Conservation (phyloP, 1,140 invertebrate species). For the Aporrectodea caliginosa region DNA sequence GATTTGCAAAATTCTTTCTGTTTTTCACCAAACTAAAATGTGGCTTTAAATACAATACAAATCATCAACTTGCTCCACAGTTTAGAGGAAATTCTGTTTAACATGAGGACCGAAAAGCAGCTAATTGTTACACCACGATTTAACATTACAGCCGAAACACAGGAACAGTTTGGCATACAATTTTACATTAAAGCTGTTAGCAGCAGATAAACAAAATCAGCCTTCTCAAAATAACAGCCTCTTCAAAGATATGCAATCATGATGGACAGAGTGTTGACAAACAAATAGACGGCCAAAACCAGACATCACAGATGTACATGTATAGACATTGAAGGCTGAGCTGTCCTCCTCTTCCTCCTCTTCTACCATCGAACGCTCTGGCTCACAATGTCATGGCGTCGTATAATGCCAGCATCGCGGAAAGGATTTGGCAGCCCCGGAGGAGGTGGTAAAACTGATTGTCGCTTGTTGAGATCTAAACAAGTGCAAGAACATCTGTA, state of each 20-base stretch:
- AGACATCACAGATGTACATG: neutral
- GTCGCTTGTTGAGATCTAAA: constrained; percentile 46
- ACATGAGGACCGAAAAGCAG: too few species aligned
- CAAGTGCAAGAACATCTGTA: neutral
- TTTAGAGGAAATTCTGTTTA: too few species aligned
- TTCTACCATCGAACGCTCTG: constrained; percentile 51
- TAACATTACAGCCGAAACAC: too few species aligned
- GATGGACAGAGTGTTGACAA: neutral
- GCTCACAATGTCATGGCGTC: constrained; percentile 45
- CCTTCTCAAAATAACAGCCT: neutral
- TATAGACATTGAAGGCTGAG: neutral
- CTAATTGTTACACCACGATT: too few species aligned
- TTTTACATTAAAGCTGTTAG: too few species aligned
- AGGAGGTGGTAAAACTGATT: constrained; percentile 37
- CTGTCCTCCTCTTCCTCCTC: too few species aligned
- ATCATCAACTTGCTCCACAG: too few species aligned
- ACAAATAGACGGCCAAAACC: neutral
- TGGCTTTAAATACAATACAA: too few species aligned
- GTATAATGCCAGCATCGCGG: constrained; percentile 34
- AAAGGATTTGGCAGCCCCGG: constrained; percentile 38
- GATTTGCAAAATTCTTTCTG: too few species aligned
- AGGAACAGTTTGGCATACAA: too few species aligned
- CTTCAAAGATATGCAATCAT: neutral
- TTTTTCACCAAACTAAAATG: too few species aligned
- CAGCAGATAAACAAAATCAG: neutral